Conservation (phyloP, 1,140 invertebrate species). For the Pogonognathellus flavescens region DNA sequence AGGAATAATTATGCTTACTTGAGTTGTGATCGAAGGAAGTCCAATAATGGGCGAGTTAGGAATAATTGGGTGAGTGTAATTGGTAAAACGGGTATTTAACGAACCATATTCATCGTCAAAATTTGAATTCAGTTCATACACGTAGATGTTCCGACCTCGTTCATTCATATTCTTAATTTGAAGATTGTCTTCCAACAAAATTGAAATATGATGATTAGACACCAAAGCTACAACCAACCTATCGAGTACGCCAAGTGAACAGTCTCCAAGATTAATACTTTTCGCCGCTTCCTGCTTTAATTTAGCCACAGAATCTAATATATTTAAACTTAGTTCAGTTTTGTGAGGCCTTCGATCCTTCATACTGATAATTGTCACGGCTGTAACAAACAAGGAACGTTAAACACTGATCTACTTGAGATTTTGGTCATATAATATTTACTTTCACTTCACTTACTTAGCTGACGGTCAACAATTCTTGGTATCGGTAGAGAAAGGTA, state of each 20-base stretch:
- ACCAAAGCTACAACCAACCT: conserved; percentile 78
- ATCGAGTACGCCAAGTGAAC: conserved; percentile 68
- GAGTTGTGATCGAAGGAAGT: neutral
- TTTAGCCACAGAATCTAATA: conserved; percentile 75
- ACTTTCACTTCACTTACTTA: conserved; percentile 74
- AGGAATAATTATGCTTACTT: too few species aligned
- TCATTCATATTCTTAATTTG: conserved; percentile 52
- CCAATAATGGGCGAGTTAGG: neutral
- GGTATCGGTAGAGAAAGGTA: conserved; percentile 81
- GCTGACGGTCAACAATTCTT: conserved; percentile 77
- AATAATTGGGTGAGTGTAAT: neutral
- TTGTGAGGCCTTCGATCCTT: conserved; percentile 71
- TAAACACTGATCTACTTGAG: too few species aligned
- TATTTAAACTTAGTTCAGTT: conserved; percentile 76
- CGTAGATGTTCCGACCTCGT: conserved; percentile 71
- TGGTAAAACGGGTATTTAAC: neutral
- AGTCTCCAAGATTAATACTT: conserved; percentile 68
- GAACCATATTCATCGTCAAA: conserved; percentile 58
- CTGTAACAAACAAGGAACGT: conserved; percentile 69
- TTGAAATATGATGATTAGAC: conserved; percentile 71
- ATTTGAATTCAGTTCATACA: conserved; percentile 71
- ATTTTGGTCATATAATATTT: too few species aligned
- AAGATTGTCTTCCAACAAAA: conserved; percentile 9
- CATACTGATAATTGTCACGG: conserved; percentile 75
- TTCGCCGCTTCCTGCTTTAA: conserved; percentile 75